phyloP scores from a whole-genome alignment of 1,140 invertebrate genomes.

The Temnothorax curvispinosus region DNA sequence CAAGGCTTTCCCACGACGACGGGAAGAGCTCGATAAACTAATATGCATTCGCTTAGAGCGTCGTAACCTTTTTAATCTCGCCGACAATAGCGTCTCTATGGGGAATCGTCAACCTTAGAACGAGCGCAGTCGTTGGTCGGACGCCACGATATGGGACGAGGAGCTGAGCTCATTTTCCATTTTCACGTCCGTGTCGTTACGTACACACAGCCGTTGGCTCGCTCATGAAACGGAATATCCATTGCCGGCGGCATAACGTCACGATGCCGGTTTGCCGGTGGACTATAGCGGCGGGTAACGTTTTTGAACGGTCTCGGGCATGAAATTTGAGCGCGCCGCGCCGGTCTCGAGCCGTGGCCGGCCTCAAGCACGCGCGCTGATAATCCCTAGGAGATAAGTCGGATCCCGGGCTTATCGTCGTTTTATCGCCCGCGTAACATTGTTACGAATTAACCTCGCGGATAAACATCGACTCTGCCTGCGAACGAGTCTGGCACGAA shows the following conservation, averaged over 20 bases:
- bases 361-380: slow-evolving; percentile 33
- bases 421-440: slow-evolving; percentile 57
- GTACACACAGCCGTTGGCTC: slow-evolving; percentile 28
- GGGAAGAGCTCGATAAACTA: slow-evolving; percentile 48
- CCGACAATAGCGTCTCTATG: slow-evolving; percentile 65
- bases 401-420: slow-evolving; percentile 32
- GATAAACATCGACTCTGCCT: slow-evolving; percentile 35
- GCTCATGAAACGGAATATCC: slow-evolving; percentile 45
- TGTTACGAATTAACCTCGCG: slow-evolving; percentile 54
- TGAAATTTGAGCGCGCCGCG: slow-evolving; percentile 31
- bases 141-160: neutral
- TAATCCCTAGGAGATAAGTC: slow-evolving; percentile 49
- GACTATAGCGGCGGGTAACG: neutral
- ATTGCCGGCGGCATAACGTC: slow-evolving; percentile 1
- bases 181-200: slow-evolving; percentile 50
- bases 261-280: slow-evolving; percentile 9
- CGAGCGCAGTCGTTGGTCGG: slow-evolving; percentile 20
- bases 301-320: slow-evolving; percentile 22
- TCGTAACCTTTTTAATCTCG: slow-evolving; percentile 73
- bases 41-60: slow-evolving; percentile 61
- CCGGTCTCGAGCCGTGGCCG: neutral
- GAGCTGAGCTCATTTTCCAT: slow-evolving; percentile 50
- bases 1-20: neutral
- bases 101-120: slow-evolving; percentile 23
- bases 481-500: slow-evolving; percentile 18